Base-by-base conservation (phyloP, 2,888 invertebrate species). In the Teleogryllus oceanicus region DNA sequence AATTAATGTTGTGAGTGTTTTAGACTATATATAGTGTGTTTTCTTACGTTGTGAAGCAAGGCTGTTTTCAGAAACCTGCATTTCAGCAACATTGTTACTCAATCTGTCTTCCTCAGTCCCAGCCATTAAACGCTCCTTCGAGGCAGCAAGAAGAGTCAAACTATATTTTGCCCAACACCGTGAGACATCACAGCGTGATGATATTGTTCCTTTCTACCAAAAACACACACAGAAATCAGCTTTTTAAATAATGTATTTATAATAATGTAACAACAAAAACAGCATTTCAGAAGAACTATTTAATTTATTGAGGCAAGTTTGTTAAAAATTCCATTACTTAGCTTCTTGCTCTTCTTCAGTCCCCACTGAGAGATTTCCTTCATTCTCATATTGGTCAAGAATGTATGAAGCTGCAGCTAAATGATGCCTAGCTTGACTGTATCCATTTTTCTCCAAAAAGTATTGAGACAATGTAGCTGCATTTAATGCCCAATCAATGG, bases 121-220 rank as follows among this genome's bases (percentile, higher is more conserved):
- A 83, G 88, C 88, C 87, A 94, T 89, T 0, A 95, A 88, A 37
- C 94, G 89, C n/a, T 93, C 92, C 84, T 91, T 92, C 0, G 97
- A 97, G 18, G 91, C 89, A 18, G 90, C 89, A 85, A 97, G 87
- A 20, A 98, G 86, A 10, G 92, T 85, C n/a, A 96, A 88, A 18
- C 95, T 95, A 86, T 97, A 97, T 86, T 97, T 97, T 0, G 92
- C 92, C 96, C 97, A 97, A 85, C 97, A 97, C 16, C 96, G 89
- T 0, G 94, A 93, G 12, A 97, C 92, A 88, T 97, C 96, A 84
- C 92, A 93, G 82, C 94, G 89, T 95, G 94, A 76, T 91, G 91
- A 80, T 93, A 92, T 20, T 90, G 92, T 85, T 97, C 96, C 83
- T 91, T 87, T 62, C 85, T 85, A 1, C 51, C 79, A 50, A 37